Evolutionary conservation across 1,140 invertebrate species (phyloP).

Genomic region (Drosophila seguyi): DNA sequence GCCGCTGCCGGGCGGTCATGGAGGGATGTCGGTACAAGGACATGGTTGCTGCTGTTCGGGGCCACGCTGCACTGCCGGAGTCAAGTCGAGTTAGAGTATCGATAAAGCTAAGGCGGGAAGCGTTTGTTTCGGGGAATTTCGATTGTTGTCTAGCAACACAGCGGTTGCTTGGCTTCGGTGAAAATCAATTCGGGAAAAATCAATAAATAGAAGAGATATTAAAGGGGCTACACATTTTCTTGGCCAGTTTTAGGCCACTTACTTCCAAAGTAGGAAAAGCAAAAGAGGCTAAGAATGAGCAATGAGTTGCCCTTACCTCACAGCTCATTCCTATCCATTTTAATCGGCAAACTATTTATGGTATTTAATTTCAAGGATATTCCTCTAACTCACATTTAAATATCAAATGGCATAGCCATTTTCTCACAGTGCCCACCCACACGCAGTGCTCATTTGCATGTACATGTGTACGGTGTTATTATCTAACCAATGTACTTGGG

Average conservation of each 20-base stretch:
- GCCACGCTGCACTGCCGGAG: neutral
- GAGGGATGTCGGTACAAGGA: neutral
- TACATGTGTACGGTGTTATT: constrained; percentile 46
- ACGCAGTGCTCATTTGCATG: constrained; percentile 15
- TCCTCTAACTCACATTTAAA: neutral
- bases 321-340: no score
- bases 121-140: constrained; percentile 13
- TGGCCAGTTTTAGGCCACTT: no score
- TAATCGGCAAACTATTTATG: neutral
- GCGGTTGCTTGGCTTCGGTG: constrained; percentile 51
- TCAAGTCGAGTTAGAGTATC: constrained; percentile 11
- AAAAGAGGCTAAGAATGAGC: neutral
- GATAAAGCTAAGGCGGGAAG: constrained; percentile 37
- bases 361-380: neutral
- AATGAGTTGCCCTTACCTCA: neutral
- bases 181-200: constrained; percentile 7
- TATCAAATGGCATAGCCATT: neutral
- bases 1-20: constrained; percentile 13
- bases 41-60: neutral
- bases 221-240: neutral
- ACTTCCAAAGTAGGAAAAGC: neutral
- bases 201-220: neutral
- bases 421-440: constrained; percentile 37
- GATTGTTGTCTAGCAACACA: constrained; percentile 62
- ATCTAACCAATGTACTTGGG: constrained; percentile 46